Conservation (phyloP, 1,140 invertebrate species). For the Whitmania pigra region DNA sequence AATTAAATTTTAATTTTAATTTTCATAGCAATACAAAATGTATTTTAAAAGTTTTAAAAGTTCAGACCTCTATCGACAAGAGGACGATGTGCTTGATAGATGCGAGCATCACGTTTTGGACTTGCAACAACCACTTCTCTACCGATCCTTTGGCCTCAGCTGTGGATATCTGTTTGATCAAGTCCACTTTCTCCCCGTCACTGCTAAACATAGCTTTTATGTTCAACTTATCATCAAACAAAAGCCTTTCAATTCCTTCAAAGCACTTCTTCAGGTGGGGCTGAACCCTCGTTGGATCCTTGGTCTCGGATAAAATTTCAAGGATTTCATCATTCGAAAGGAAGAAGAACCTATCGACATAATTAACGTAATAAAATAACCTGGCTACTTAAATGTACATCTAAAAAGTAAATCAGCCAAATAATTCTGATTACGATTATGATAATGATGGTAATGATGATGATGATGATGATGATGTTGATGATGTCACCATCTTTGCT, state of each 20-base stretch:
- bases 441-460: no score
- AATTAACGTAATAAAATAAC: no score
- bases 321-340: slow-evolving; percentile 45
- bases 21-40: no score
- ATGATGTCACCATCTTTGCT: no score
- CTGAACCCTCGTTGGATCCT: slow-evolving; percentile 43
- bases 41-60: neutral
- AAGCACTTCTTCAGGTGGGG: slow-evolving; percentile 45
- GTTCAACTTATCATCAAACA: slow-evolving; percentile 41
- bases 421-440: no score
- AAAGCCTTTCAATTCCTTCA: slow-evolving; percentile 43
- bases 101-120: slow-evolving; percentile 41
- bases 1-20: no score
- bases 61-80: slow-evolving; percentile 32
- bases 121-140: slow-evolving; percentile 44
- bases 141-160: slow-evolving; percentile 41
- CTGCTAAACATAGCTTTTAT: slow-evolving; percentile 43
- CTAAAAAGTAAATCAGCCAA: neutral
- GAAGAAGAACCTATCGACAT: slow-evolving; percentile 40
- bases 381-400: no score
- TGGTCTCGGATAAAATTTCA: slow-evolving; percentile 45
- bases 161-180: slow-evolving; percentile 36
- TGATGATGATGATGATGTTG: no score
- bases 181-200: slow-evolving; percentile 40
- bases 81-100: slow-evolving; percentile 40